These are phyloP conservation scores for Drosophila lini DNA, from an alignment of 1,140 invertebrate genomes.

Conservation along the genomic window DNA sequence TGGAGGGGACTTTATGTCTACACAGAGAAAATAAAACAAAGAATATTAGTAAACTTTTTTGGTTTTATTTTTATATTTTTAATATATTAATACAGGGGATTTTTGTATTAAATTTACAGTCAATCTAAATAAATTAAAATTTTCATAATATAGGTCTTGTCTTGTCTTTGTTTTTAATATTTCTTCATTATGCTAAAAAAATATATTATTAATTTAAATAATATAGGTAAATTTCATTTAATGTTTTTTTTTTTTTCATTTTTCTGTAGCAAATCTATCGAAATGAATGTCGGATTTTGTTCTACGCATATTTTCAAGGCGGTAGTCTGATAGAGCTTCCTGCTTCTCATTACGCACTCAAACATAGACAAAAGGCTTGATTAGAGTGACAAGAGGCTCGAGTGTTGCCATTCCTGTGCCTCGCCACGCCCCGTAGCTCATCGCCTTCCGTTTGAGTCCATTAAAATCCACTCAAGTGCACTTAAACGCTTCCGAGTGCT, in stretches of 20 bases:
- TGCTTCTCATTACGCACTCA: constrained; percentile 26
- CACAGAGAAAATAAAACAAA: background rate
- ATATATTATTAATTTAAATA: too few relatives aligned
- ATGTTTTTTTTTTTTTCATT: background rate
- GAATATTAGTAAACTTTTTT: background rate
- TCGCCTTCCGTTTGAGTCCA: constrained; percentile 54
- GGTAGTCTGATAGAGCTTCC: constrained; percentile 10
- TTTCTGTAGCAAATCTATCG: too few relatives aligned
- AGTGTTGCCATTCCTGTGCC: constrained; percentile 1
- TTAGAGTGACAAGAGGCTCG: constrained; percentile 62
- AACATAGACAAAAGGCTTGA: constrained; percentile 66
- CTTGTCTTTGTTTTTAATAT: too few relatives aligned
- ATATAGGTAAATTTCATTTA: background rate
- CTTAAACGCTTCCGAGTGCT: constrained; percentile 80
- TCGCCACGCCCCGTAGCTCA: constrained; percentile 22
- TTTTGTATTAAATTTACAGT: too few relatives aligned
- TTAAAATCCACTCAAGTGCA: constrained; percentile 83
- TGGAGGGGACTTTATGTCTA: background rate
- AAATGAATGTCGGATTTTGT: background rate
- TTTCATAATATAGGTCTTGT: too few relatives aligned
- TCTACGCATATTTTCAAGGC: constrained; percentile 1
- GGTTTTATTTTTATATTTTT: background rate
- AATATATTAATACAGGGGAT: background rate
- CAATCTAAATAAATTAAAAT: too few relatives aligned
- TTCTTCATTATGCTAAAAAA: too few relatives aligned